Conservation (phyloP, 1,140 invertebrate species). For the Matsumurasca onukii region DNA sequence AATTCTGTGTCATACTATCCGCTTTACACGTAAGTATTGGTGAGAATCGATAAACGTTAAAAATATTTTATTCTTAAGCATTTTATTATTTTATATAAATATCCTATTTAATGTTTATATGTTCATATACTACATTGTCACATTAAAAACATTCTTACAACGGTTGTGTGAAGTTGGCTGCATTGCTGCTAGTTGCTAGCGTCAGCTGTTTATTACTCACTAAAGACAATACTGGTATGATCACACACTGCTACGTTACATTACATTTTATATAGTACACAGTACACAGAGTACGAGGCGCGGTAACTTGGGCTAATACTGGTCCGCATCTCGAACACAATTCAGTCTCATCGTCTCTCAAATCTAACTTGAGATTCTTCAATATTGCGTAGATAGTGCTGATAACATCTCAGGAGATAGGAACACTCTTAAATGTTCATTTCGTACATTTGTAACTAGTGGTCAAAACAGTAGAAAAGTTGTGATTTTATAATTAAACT, state of each 20-base stretch:
- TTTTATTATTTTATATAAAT: not conserved
- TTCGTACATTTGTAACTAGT: not conserved
- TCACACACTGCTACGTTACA: conserved; percentile 1
- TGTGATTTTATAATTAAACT: too few species aligned
- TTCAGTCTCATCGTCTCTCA: not conserved
- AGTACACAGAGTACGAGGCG: not conserved
- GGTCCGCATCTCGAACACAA: conserved; percentile 9
- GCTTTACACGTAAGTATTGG: too few species aligned
- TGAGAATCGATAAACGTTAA: too few species aligned
- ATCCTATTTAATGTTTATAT: not conserved
- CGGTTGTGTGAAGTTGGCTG: not conserved
- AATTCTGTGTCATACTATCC: too few species aligned
- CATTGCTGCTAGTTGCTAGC: not conserved
- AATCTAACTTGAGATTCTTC: not conserved
- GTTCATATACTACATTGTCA: not conserved
- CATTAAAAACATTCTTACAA: not conserved
- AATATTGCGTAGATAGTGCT: not conserved
- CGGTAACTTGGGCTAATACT: conserved; percentile 27
- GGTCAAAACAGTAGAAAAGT: too few species aligned
- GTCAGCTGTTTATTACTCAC: conserved; percentile 15
- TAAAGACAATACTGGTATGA: conserved; percentile 5
- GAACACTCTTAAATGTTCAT: not conserved
- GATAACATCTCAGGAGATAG: not conserved
- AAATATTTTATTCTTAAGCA: not conserved
- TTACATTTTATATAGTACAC: not conserved